Conservation (phyloP, 1,140 invertebrate genomes). For the Lordiphosa stackelbergi region DNA sequence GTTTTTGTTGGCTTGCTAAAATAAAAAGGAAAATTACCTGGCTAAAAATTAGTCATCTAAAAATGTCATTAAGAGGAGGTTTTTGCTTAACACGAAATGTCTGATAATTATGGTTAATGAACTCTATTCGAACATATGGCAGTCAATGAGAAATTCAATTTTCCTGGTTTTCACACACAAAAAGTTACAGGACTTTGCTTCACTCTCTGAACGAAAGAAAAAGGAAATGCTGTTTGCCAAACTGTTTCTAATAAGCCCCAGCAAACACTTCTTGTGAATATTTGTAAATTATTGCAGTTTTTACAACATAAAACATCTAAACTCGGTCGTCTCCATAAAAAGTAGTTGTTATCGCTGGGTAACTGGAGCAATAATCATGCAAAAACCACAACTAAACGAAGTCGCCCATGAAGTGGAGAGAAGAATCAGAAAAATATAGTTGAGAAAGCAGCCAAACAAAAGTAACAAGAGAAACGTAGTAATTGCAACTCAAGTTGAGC, state of each 20-base stretch:
- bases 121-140: not conserved
- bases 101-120: too few species aligned
- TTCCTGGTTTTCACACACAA: too few species aligned
- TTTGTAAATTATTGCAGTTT: conserved; percentile 19
- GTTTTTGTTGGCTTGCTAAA: conserved; percentile 2
- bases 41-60: not conserved
- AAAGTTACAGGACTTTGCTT: too few species aligned
- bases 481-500: conserved; percentile 42
- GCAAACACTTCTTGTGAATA: too few species aligned
- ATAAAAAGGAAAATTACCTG: not conserved
- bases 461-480: conserved; percentile 54
- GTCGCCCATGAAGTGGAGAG: conserved; percentile 59
- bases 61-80: not conserved
- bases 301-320: conserved; percentile 31
- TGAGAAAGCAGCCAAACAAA: conserved; percentile 24
- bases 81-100: too few species aligned
- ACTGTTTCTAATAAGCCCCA: too few species aligned
- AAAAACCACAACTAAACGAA: conserved; percentile 67
- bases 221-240: too few species aligned
- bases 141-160: too few species aligned
- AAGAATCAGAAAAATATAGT: conserved; percentile 25
- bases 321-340: conserved; percentile 28
- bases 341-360: conserved; percentile 37
- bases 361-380: conserved; percentile 72
- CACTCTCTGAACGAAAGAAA: too few species aligned